Conservation (phyloP, 2,888 invertebrate species). For the Tachystola acroxantha region DNA sequence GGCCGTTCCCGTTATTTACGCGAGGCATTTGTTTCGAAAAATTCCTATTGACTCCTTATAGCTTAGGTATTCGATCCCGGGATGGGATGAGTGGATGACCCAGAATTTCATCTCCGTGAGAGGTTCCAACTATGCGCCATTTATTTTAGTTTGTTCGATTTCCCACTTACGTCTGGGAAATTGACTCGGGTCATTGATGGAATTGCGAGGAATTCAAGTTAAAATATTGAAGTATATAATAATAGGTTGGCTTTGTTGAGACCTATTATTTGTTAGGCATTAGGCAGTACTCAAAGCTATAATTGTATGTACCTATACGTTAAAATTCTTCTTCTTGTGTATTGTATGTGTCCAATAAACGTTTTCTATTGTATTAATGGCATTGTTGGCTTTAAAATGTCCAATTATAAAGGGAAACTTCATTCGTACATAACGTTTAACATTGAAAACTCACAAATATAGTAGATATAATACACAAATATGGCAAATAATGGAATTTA, state of each 20-base stretch:
- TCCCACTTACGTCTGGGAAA: constrained; percentile 46
- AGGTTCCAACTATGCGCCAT: constrained; percentile 61
- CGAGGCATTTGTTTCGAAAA: constrained; percentile 19
- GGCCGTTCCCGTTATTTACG: too few species aligned
- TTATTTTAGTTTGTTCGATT: constrained; percentile 65
- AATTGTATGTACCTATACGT: too few species aligned
- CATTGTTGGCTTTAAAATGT: too few species aligned
- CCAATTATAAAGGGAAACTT: too few species aligned
- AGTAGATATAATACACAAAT: too few species aligned
- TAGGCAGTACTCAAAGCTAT: too few species aligned
- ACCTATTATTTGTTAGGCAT: neutral
- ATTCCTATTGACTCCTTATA: constrained; percentile 14
- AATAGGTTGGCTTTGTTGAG: neutral
- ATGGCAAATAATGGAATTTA: too few species aligned
- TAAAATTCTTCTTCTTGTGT: too few species aligned
- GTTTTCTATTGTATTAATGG: too few species aligned
- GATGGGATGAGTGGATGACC: constrained; percentile 38
- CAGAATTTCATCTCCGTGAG: constrained; percentile 65
- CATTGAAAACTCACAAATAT: too few species aligned
- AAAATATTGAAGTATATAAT: constrained; percentile 4
- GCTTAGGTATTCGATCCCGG: constrained; percentile 50
- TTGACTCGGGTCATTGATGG: constrained; percentile 42
- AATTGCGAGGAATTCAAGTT: constrained; percentile 26
- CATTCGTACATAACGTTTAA: too few species aligned
- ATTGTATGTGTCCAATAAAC: too few species aligned